Evolutionary conservation across 2,113 vertebrate species (phyloP), one percentile per base, ranked within the genome.

Genomic region (Onychostruthus taczanowskii): DNA sequence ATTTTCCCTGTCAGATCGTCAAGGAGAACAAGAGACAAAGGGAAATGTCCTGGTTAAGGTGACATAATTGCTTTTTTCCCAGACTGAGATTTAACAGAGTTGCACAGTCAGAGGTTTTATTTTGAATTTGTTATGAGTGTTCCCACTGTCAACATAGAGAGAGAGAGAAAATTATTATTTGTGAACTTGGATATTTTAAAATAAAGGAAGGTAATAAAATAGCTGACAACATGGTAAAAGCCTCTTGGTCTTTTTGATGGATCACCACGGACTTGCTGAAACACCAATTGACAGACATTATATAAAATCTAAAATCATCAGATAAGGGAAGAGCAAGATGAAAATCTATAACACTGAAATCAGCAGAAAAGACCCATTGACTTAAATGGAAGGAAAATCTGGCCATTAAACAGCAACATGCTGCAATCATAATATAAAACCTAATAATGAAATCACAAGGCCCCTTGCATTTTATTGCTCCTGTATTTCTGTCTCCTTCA

Each of bases 141-240:
- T 33, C 37, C 22, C 68, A 76, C 67, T 81, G 56, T 91, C 83
- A 96, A 80, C 84, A 93, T 47, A 91, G 37, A 10, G 62, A 90
- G 18, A 67, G 14, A 67, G 9, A 43, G 33, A 91, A 82, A 95
- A 92, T 16, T 59, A 84, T 69, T 79, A 70, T 82, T 87, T 9
- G 3, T 80, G 55, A 74, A 73, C 19, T 72, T 89, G 47, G 82
- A 53, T 92, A 75, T 78, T 87, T 70, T 67, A 94, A 96, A 94
- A 95, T 75, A 95, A 84, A 94, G 62, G 83, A 91, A 79, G 86
- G 50, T 61, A 84, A 83, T 75, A 76, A 96, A 96, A 94, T 70
- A 90, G 35, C 78, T 94, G 84, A 56, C 27, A 66, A 35, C 53
- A 59, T 16, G 19, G 31, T 81, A 64, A 95, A 83, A 96, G 43